Evolutionary conservation across 2,888 invertebrate genomes (phyloP).

Genomic region (Phalangium opilio): DNA sequence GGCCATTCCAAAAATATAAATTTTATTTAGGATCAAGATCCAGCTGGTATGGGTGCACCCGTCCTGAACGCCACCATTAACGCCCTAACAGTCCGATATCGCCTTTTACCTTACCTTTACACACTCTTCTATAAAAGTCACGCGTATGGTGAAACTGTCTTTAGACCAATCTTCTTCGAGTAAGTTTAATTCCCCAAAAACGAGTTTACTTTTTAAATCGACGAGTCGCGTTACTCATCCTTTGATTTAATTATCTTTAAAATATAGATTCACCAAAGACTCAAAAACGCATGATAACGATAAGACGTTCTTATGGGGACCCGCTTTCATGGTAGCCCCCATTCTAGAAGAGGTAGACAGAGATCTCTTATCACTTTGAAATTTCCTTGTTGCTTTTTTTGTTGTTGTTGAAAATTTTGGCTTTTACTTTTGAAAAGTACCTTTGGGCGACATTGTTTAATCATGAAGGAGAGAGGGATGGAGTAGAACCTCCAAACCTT

Average conservation of each 20-base stretch:
- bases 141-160: constrained; percentile 28
- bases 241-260: no score
- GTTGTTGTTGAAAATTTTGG: no score
- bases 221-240: no score
- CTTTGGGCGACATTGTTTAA: no score
- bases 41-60: constrained; percentile 24
- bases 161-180: constrained; percentile 30
- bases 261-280: not conserved
- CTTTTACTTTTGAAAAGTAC: no score
- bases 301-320: not conserved
- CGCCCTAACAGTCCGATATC: constrained; percentile 29
- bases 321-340: not conserved
- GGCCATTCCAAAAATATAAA: no score
- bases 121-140: constrained; percentile 32
- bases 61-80: constrained; percentile 21
- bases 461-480: no score
- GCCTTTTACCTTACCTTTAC: constrained; percentile 37
- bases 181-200: constrained; percentile 16
- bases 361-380: no score
- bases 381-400: no score
- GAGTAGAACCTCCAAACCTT: no score
- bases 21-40: constrained; percentile 26
- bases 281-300: not conserved
- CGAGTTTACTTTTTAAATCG: no score
- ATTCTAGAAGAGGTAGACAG: constrained; percentile 1